A percentile compares a stretch with the other conserved stretches of the same genome.
These are phyloP conservation scores for Hiodon alosoides DNA, from an alignment of 2,113 vertebrate genomes.

Conservation along the genomic window DNA sequence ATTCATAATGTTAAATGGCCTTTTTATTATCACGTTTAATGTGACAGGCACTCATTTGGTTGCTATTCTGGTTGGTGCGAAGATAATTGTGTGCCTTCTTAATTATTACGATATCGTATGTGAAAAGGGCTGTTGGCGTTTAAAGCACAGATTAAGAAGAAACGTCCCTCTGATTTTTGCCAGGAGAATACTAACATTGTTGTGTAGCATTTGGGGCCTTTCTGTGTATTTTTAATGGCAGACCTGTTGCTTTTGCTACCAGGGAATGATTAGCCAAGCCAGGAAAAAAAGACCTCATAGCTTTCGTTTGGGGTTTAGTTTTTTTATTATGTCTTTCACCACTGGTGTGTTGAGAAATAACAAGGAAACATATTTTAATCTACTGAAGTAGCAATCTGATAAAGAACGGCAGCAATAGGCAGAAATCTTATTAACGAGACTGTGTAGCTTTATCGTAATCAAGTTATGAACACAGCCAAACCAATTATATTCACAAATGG, in stretches of 20 bases:
- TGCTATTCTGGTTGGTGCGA: constrained; percentile 37
- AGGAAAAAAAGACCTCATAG: not conserved
- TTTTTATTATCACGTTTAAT: constrained; percentile 44
- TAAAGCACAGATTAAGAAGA: constrained; percentile 36
- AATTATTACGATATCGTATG: constrained; percentile 43
- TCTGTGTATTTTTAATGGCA: not conserved
- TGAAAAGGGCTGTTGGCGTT: constrained; percentile 39
- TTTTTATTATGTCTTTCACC: constrained; percentile 36
- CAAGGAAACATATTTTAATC: constrained; percentile 36
- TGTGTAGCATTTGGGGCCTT: not conserved
- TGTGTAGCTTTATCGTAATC: constrained; percentile 42
- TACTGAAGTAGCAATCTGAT: constrained; percentile 37
- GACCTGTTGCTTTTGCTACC: not conserved
- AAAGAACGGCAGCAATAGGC: constrained; percentile 41
- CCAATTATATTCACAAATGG: constrained; percentile 47
- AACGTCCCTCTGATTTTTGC: constrained; percentile 9
- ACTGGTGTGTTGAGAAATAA: constrained; percentile 32
- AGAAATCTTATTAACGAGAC: constrained; percentile 46
- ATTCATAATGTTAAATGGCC: constrained; percentile 40
- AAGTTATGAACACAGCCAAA: constrained; percentile 47
- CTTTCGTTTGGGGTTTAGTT: constrained; percentile 16
- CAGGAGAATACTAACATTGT: constrained; percentile 10
- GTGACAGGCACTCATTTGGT: constrained; percentile 42
- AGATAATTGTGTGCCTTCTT: constrained; percentile 43
- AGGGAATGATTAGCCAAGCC: constrained; percentile 11